phyloP scores from a whole-genome alignment of 2,888 invertebrate genomes.

The Eupeodes luniger region DNA sequence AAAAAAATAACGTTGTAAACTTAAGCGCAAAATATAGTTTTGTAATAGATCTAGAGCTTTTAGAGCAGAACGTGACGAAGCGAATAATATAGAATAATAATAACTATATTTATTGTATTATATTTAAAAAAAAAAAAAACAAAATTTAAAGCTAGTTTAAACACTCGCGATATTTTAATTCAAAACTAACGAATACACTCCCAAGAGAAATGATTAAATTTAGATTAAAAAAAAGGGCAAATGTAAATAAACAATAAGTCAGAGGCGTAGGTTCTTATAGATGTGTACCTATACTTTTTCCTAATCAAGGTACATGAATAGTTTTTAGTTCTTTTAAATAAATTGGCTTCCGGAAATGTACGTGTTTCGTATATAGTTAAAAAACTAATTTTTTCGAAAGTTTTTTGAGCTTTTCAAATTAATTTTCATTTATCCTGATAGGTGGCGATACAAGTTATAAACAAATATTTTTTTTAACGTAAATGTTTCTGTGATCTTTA shows the following conservation, averaged over 20 bases:
- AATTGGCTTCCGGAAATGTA: conserved; percentile 43
- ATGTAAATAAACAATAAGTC: conserved; percentile 54
- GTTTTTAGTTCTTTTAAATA: conserved; percentile 10
- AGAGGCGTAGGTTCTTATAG: conserved; percentile 51
- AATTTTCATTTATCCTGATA: not conserved
- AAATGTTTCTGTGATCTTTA: too few species aligned
- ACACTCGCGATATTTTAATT: conserved; percentile 52
- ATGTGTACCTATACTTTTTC: conserved; percentile 48
- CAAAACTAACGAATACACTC: conserved; percentile 49
- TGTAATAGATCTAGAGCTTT: conserved; percentile 72
- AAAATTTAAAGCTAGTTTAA: conserved; percentile 49
- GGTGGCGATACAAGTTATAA: not conserved
- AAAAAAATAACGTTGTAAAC: conserved; percentile 64
- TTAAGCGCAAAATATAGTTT: conserved; percentile 75
- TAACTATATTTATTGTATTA: conserved; percentile 66
- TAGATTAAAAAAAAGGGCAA: conserved; percentile 21
- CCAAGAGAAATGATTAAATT: not conserved
- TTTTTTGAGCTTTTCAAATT: conserved; percentile 1
- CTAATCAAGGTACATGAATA: not conserved
- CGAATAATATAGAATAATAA: conserved; percentile 57
- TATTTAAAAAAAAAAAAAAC: conserved; percentile 46
- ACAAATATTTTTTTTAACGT: too few species aligned
- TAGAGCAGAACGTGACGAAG: conserved; percentile 67
- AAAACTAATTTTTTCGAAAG: not conserved
- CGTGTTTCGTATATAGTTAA: too few species aligned